Conservation (phyloP, 2,797 vertebrate species). For the Gastrophryne carolinensis region DNA sequence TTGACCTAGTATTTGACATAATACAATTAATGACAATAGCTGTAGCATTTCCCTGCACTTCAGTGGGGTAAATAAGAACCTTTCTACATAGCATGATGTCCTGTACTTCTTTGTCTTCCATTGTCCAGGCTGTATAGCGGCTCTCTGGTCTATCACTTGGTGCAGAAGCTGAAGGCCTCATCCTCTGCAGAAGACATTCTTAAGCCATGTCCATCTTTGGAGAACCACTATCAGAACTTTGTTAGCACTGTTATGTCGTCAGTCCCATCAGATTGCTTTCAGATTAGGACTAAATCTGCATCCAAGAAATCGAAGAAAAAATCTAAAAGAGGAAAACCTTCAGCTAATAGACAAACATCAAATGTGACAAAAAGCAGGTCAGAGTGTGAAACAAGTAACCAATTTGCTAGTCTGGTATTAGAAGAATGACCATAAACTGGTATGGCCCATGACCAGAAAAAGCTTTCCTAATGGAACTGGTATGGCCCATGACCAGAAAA, state of each 20-base stretch:
- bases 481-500: too few relatives aligned
- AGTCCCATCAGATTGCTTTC: slow-evolving; percentile 60
- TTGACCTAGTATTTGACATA: too few relatives aligned
- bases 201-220: slow-evolving; percentile 49
- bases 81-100: too few relatives aligned
- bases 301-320: slow-evolving; percentile 53
- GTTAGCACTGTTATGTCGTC: slow-evolving; percentile 56
- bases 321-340: slow-evolving; percentile 39
- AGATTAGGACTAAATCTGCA: slow-evolving; percentile 52
- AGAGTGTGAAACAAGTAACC: slow-evolving; percentile 51
- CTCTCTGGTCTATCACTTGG: slow-evolving; percentile 70
- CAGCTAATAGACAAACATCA: neutral
- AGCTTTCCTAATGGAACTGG: too few relatives aligned
- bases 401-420: slow-evolving; percentile 59
- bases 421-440: slow-evolving; percentile 23
- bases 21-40: too few relatives aligned
- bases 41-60: too few relatives aligned
- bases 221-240: slow-evolving; percentile 61
- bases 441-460: too few relatives aligned
- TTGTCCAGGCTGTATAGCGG: slow-evolving; percentile 78
- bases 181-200: slow-evolving; percentile 60
- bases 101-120: neutral
- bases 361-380: neutral
- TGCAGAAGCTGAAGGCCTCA: slow-evolving; percentile 58
- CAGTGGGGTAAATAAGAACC: too few relatives aligned